Evolutionary conservation across 2,113 vertebrate genomes (phyloP).

Genomic region (Rhegmatorhina hoffmannsi): DNA sequence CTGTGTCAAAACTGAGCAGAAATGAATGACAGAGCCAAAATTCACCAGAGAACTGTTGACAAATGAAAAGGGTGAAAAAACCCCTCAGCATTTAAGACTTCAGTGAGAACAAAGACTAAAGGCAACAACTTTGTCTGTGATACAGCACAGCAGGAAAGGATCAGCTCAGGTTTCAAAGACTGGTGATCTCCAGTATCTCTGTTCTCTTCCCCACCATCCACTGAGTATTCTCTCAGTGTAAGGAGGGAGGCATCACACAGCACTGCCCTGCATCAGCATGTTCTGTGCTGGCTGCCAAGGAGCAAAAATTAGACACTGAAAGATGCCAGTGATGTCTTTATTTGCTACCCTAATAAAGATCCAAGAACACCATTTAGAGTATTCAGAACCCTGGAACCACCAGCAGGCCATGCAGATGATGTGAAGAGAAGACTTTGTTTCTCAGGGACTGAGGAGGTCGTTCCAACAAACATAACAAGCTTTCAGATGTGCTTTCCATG

Average conservation of each 20-base stretch:
- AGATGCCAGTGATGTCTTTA: background rate
- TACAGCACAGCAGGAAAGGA: background rate
- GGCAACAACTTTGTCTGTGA: background rate
- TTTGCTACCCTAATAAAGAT: background rate
- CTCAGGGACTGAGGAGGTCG: fast-evolving
- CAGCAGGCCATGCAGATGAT: background rate
- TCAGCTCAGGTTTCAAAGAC: background rate
- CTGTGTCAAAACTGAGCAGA: background rate
- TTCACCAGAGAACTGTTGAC: background rate
- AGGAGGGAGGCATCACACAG: background rate
- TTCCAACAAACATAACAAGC: background rate
- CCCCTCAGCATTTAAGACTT: background rate
- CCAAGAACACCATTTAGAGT: background rate
- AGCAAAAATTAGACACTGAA: background rate
- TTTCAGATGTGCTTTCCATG: background rate
- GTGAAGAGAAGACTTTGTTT: background rate
- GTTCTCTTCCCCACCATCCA: background rate
- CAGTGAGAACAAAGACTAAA: background rate
- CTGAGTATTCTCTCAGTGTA: background rate
- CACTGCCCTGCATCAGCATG: background rate
- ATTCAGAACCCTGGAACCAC: background rate
- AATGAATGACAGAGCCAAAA: background rate
- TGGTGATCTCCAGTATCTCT: background rate
- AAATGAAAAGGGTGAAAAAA: background rate
- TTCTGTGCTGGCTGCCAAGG: background rate